Percentiles rank a stretch among this genome's conserved stretches.
Conservation (phyloP, 2,113 vertebrate species). For the Paracanthobrama guichenoti region DNA sequence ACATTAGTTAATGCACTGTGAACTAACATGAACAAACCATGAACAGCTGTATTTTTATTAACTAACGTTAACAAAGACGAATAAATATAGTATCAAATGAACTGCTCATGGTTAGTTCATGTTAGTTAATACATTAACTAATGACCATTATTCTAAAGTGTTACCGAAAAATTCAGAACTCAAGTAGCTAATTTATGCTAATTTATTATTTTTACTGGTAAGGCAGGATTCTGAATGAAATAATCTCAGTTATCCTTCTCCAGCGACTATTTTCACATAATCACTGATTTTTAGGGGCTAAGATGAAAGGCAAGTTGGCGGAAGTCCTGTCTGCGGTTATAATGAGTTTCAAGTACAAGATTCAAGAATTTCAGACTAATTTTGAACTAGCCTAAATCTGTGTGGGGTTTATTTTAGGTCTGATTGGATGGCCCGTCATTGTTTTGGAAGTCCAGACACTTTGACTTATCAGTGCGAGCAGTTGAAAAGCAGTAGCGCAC, state of each 20-base stretch:
- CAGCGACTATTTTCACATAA: background rate
- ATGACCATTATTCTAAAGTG: no score
- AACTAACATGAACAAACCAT: no score
- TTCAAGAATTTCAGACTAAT: background rate
- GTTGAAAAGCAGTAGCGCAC: slow-evolving; percentile 51
- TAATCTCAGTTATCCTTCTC: background rate
- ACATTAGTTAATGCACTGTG: no score
- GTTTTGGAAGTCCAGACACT: slow-evolving; percentile 23
- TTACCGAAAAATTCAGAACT: no score
- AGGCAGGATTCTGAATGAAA: background rate
- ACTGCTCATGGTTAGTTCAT: no score
- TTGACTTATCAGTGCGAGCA: slow-evolving; percentile 46
- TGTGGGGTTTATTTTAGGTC: slow-evolving; percentile 32
- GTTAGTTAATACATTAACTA: no score
- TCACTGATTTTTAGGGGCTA: background rate
- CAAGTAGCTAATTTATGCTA: background rate
- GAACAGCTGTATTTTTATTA: no score
- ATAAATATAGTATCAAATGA: no score
- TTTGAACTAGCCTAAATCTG: slow-evolving; percentile 6
- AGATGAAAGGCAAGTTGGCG: background rate
- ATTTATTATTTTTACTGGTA: no score
- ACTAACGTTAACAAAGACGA: no score
- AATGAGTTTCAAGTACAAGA: background rate
- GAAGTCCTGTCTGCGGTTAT: background rate
- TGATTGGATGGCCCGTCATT: background rate